A percentile compares a stretch with the other conserved stretches of the same genome.
Evolutionary conservation across 2,888 invertebrate genomes (phyloP).

Genomic region (Brachyptera putata): DNA sequence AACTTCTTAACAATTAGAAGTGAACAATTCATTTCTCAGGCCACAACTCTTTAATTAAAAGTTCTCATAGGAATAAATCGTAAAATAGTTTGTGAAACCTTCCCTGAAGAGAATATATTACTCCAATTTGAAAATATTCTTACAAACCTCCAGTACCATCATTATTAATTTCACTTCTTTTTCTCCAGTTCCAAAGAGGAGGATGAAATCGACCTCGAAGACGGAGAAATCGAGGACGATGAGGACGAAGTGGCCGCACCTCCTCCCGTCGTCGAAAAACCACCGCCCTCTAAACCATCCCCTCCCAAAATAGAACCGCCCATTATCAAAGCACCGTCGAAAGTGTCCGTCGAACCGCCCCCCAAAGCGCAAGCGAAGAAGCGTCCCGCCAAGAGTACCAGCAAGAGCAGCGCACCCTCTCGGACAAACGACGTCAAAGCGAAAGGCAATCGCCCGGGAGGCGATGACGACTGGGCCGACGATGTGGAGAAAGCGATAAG

Average conservation of each 20-base stretch:
- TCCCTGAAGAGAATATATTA: too few species aligned
- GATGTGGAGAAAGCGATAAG: slow-evolving; percentile 75
- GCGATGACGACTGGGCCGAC: slow-evolving; percentile 71
- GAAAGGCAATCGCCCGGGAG: not conserved
- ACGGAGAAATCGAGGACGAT: slow-evolving; percentile 33
- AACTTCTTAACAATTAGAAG: too few species aligned
- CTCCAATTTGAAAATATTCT: too few species aligned
- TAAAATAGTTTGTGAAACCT: too few species aligned
- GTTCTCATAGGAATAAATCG: too few species aligned
- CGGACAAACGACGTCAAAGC: not conserved
- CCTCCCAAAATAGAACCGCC: slow-evolving; percentile 21
- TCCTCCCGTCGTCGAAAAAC: not conserved
- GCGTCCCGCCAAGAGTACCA: not conserved
- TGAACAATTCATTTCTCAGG: too few species aligned
- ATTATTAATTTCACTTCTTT: too few species aligned
- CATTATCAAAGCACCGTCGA: slow-evolving; percentile 1
- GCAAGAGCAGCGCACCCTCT: not conserved
- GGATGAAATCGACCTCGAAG: slow-evolving; percentile 28
- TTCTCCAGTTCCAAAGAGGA: slow-evolving; percentile 11
- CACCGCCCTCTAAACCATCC: not conserved
- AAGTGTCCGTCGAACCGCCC: slow-evolving; percentile 2
- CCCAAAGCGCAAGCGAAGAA: not conserved
- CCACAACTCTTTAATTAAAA: too few species aligned
- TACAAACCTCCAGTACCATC: too few species aligned
- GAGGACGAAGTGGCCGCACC: slow-evolving; percentile 20